phyloP scores from a whole-genome alignment of 1,140 invertebrate genomes.

The Drosophila gunungcola region DNA sequence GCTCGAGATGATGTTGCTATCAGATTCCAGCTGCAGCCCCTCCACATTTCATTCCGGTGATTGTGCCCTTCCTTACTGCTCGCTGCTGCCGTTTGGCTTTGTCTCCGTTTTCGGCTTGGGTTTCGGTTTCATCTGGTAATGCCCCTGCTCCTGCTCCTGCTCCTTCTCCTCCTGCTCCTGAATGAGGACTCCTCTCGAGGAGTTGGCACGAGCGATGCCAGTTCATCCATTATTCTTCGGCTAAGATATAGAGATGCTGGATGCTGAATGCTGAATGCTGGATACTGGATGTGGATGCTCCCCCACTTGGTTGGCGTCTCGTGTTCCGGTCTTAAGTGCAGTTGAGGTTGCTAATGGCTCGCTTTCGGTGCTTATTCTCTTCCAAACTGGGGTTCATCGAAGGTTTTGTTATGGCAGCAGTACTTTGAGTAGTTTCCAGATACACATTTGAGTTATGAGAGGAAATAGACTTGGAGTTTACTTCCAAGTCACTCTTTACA shows the following conservation, averaged over 20 bases:
- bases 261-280: not conserved
- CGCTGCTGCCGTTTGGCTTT: constrained; percentile 27
- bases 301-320: constrained; percentile 32
- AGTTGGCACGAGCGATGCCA: constrained; percentile 40
- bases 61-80: not conserved
- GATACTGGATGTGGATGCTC: constrained; percentile 1
- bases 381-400: constrained; percentile 25
- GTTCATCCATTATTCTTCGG: constrained; percentile 19
- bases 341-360: constrained; percentile 44
- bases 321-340: constrained; percentile 40
- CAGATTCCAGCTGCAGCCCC: constrained; percentile 67
- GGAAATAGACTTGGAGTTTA: too few relatives aligned
- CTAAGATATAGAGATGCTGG: constrained; percentile 5
- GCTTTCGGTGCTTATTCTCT: constrained; percentile 23
- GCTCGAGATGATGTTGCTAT: constrained; percentile 77
- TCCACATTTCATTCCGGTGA: constrained; percentile 72
- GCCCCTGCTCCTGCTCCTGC: not conserved
- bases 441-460: not conserved
- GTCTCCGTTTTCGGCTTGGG: constrained; percentile 24
- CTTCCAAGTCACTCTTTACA: too few relatives aligned
- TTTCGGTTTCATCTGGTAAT: constrained; percentile 22
- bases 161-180: not conserved
- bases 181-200: constrained; percentile 7
- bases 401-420: not conserved
- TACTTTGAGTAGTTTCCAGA: not conserved